Evolutionary conservation across 2,113 vertebrate species (phyloP).

Genomic region (Monopterus albus): DNA sequence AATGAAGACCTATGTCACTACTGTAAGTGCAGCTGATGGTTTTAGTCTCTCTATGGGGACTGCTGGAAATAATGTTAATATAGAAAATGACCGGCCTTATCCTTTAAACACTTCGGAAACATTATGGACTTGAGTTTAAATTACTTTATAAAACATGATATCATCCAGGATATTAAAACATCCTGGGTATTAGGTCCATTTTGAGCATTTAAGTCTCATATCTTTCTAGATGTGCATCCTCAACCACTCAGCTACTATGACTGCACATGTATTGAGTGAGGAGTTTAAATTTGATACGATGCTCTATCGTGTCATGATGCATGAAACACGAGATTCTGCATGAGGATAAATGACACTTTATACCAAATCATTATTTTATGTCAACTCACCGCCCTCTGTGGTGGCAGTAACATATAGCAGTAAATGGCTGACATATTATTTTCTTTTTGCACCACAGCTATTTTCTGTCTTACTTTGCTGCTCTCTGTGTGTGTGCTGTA

Average conservation of each 20-base stretch:
- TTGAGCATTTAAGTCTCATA: not conserved
- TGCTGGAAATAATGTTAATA: too few relatives aligned
- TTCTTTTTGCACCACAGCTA: slow-evolving; percentile 5
- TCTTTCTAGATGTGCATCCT: not conserved
- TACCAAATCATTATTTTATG: too few relatives aligned
- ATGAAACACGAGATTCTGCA: slow-evolving; percentile 12
- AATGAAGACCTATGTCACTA: too few relatives aligned
- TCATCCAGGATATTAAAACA: too few relatives aligned
- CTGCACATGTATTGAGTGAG: not conserved
- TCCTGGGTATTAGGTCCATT: too few relatives aligned
- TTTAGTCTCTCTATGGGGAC: too few relatives aligned
- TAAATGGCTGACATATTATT: slow-evolving; percentile 3
- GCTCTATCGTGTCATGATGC: not conserved
- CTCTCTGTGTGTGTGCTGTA: not conserved
- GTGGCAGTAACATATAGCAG: slow-evolving; percentile 13
- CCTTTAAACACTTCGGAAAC: too few relatives aligned
- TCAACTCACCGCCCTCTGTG: too few relatives aligned
- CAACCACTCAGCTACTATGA: not conserved
- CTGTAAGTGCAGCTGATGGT: too few relatives aligned
- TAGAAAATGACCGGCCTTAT: too few relatives aligned
- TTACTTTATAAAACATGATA: too few relatives aligned
- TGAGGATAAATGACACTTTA: not conserved
- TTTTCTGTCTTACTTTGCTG: slow-evolving; percentile 5
- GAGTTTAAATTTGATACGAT: slow-evolving; percentile 9
- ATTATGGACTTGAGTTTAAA: too few relatives aligned